Conservation (phyloP, 2,797 vertebrate genomes). For the Tiaroga cobitis region DNA sequence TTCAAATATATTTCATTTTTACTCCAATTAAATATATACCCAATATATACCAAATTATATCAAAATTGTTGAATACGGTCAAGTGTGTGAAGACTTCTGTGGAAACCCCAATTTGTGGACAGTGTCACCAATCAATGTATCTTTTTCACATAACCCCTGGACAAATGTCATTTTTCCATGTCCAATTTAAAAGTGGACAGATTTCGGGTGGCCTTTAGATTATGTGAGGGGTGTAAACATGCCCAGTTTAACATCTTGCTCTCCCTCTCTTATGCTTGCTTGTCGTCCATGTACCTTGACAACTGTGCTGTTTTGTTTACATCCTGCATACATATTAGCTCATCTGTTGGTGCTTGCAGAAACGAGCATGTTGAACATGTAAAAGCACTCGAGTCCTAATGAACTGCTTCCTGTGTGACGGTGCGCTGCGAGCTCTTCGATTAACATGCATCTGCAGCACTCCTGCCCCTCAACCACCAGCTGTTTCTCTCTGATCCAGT, state of each 20-base stretch:
- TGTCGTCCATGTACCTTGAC: constrained; percentile 44
- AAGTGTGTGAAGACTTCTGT: background rate
- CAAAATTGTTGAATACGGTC: background rate
- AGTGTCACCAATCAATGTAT: background rate
- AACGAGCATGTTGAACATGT: constrained; percentile 73
- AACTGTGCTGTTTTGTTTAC: constrained; percentile 71
- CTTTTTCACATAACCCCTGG: background rate
- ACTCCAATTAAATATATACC: background rate
- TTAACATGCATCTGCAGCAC: constrained; percentile 82
- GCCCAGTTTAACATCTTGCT: background rate
- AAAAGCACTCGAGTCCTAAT: constrained; percentile 79
- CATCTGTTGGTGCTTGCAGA: constrained; percentile 71
- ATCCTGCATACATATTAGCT: constrained; percentile 73
- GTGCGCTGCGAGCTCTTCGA: constrained; percentile 60
- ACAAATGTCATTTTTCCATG: background rate
- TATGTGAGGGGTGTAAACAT: background rate
- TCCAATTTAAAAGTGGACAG: background rate
- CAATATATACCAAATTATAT: too few relatives aligned
- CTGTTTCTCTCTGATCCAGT: constrained; percentile 86
- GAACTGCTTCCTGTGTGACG: constrained; percentile 75
- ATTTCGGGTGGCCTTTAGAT: background rate
- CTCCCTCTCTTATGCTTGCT: background rate
- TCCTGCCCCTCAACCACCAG: constrained; percentile 82
- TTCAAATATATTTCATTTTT: background rate
- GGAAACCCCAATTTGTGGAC: background rate